These are phyloP conservation scores for Mormyrus lacerda DNA, from an alignment of 2,113 vertebrate genomes.

Conservation along the genomic window DNA sequence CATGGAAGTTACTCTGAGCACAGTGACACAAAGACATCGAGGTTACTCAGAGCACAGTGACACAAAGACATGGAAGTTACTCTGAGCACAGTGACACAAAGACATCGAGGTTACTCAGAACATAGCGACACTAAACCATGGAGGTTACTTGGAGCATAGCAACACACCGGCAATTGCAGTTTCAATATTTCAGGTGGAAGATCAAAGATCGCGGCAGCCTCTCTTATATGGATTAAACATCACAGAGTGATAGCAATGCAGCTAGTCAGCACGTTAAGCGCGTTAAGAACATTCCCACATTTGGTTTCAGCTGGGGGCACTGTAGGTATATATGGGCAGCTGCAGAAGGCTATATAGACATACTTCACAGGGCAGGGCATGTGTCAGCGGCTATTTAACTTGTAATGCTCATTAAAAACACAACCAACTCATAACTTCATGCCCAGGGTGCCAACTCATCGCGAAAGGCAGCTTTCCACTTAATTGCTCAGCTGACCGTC, in stretches of 20 bases:
- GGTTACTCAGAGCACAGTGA: neutral
- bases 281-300: neutral
- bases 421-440: neutral
- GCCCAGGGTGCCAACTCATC: neutral
- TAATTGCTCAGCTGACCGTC: neutral
- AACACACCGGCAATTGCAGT: neutral
- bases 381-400: neutral
- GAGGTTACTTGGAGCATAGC: neutral
- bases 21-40: neutral
- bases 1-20: neutral
- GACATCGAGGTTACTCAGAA: neutral
- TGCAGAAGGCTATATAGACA: neutral
- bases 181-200: neutral
- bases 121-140: fast-evolving
- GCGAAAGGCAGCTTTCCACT: neutral
- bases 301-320: neutral
- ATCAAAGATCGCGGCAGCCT: neutral
- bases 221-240: neutral
- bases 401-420: neutral
- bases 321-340: neutral
- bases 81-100: neutral
- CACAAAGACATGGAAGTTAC: fast-evolving
- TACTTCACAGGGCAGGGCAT: neutral
- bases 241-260: neutral
- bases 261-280: neutral